These are phyloP conservation scores for Ommatoiulus sabulosus DNA, from an alignment of 2,888 invertebrate genomes.

Conservation along the genomic window DNA sequence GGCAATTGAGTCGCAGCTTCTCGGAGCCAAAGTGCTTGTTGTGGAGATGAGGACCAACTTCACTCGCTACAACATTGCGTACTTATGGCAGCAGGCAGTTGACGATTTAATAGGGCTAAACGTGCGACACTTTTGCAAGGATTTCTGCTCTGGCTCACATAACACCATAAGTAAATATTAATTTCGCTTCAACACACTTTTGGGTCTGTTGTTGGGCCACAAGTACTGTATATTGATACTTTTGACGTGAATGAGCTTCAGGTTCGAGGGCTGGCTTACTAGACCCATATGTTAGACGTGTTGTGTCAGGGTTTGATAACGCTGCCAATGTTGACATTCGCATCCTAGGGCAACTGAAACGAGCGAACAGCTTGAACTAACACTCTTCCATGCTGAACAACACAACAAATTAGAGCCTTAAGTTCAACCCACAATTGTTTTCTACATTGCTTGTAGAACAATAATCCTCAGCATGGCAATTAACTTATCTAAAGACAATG, in stretches of 20 bases:
- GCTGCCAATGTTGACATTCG: background rate
- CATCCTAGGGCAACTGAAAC: background rate
- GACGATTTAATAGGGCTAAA: conserved; percentile 72
- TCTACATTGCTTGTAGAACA: background rate
- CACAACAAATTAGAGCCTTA: too few species aligned
- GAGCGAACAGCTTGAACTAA: background rate
- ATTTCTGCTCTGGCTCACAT: conserved; percentile 74
- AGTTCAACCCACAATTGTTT: background rate
- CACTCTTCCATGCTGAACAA: too few species aligned
- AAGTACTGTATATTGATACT: background rate
- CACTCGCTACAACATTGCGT: conserved; percentile 73
- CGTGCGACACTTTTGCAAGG: conserved; percentile 73
- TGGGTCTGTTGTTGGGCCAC: background rate
- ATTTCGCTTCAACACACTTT: conserved; percentile 24
- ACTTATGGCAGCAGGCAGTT: conserved; percentile 74
- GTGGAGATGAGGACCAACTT: conserved; percentile 72
- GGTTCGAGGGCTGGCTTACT: background rate
- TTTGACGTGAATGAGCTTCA: background rate
- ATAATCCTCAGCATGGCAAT: background rate
- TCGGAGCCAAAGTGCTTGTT: conserved; percentile 71
- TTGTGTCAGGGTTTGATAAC: background rate
- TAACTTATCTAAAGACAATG: background rate
- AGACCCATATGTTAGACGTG: background rate
- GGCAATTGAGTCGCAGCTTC: conserved; percentile 72
- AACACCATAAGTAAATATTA: conserved; percentile 72